phyloP scores from a whole-genome alignment of 2,888 invertebrate species.

The Petrolisthes cinctipes region DNA sequence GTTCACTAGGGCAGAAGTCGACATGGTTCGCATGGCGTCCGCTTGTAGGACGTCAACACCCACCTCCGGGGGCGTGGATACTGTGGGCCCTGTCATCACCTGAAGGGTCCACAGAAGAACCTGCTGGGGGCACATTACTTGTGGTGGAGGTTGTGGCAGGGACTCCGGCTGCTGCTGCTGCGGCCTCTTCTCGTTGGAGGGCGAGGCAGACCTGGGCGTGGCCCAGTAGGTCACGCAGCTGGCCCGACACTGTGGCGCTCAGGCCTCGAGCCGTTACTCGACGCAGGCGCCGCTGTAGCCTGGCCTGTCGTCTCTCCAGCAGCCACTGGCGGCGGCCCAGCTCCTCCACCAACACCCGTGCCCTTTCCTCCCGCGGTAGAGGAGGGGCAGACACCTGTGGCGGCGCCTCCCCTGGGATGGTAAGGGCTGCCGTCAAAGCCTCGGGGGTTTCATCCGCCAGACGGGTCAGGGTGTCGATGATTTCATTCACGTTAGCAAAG shows the following conservation, averaged over 20 bases:
- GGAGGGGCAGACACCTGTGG: conserved; percentile 13
- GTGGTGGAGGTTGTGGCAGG: conserved; percentile 24
- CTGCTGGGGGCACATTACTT: not conserved
- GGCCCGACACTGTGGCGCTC: conserved; percentile 83
- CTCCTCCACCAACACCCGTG: conserved; percentile 39
- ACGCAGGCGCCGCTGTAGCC: conserved; percentile 79
- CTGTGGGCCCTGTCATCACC: conserved; percentile 12
- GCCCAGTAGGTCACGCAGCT: conserved; percentile 82
- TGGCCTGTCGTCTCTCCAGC: conserved; percentile 79
- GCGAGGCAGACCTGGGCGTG: conserved; percentile 73
- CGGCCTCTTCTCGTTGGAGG: conserved; percentile 42
- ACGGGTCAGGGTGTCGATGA: conserved; percentile 50
- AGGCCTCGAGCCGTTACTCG: conserved; percentile 82
- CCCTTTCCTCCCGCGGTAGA: conserved; percentile 34
- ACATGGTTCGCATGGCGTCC: conserved; percentile 68
- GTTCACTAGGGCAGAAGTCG: conserved; percentile 74
- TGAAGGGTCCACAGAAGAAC: not conserved
- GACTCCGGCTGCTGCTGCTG: conserved; percentile 38
- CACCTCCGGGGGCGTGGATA: conserved; percentile 43
- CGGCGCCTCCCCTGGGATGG: conserved; percentile 3
- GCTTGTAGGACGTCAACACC: conserved; percentile 50
- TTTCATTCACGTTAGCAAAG: conserved; percentile 54
- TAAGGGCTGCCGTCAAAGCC: conserved; percentile 37
- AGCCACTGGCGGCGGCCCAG: conserved; percentile 72
- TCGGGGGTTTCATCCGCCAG: conserved; percentile 47